Conservation (phyloP, 2,888 invertebrate genomes). For the Glomeris marginata region DNA sequence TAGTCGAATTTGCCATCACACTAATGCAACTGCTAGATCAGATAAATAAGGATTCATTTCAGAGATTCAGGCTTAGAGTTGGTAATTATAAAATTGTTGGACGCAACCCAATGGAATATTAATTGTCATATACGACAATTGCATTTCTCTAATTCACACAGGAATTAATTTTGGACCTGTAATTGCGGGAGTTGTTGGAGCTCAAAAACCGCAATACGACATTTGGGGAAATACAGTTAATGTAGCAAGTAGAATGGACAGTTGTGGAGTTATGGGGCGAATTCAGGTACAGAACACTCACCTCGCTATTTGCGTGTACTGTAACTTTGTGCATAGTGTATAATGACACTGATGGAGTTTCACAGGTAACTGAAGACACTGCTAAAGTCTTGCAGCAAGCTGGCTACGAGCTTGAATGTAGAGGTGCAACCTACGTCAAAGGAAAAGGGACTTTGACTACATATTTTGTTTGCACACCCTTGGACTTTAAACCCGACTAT, state of each 20-base stretch:
- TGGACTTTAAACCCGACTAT: constrained; percentile 33
- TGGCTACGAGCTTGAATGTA: constrained; percentile 74
- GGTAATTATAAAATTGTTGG: constrained; percentile 40
- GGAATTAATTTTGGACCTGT: constrained; percentile 80
- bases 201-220: constrained; percentile 95
- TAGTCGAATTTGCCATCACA: constrained; percentile 89
- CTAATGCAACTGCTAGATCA: constrained; percentile 84
- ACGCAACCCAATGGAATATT: background rate
- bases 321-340: background rate
- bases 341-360: constrained; percentile 6
- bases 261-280: constrained; percentile 74
- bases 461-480: constrained; percentile 77
- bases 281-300: constrained; percentile 46
- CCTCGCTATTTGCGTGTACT: background rate
- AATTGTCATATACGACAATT: background rate
- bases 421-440: constrained; percentile 86
- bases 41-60: constrained; percentile 92
- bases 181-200: constrained; percentile 92
- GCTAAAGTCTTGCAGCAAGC: constrained; percentile 67
- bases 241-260: constrained; percentile 74
- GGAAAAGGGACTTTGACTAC: constrained; percentile 84
- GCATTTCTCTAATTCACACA: constrained; percentile 27
- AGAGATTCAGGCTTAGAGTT: constrained; percentile 84
- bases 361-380: constrained; percentile 61
- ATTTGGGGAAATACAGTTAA: constrained; percentile 95